Evolutionary conservation across 1,140 invertebrate genomes (phyloP), one percentile per base, ranked within the genome.

Genomic region (Sitodiplosis mosellana): DNA sequence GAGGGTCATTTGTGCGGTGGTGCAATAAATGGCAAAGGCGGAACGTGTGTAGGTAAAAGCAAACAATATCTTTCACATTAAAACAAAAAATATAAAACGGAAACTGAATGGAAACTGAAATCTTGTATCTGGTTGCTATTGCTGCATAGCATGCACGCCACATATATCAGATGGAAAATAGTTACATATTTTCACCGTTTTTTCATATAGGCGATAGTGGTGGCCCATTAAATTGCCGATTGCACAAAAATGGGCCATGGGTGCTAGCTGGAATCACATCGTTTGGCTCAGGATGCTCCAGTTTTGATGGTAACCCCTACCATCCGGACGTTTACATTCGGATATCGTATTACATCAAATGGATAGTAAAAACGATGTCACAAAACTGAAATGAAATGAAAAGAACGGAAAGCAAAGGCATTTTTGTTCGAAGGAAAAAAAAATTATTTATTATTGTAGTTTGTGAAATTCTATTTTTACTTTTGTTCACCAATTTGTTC

Each of bases 1-100:
- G 75, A 77, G n/a, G 84, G 86, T 14, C 87, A 92, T 66, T 64
- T 92, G 6, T 92, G 87, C 59, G 87, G 87, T 33, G 87, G 87
- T 0, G 80, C 83, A 50, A 72, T 80, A 0, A 83, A 88, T 57
- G 86, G 85, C 1, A 82, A 82, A 40, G 81, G 77, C 7, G 86
- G 86, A 44, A 87, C 85, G 44, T 90, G 85, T 62, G 81, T 88
- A 59, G 84, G 85, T 68, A n/a, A n/a, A n/a, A n/a, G n/a, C n/a
- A n/a, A n/a, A n/a, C n/a, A n/a, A n/a, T n/a, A n/a, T n/a, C n/a
- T n/a, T n/a, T n/a, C n/a, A n/a, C n/a, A n/a, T n/a, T n/a, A n/a
- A n/a, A n/a, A n/a, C n/a, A n/a, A n/a, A n/a, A n/a, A n/a, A n/a
- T n/a, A n/a, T n/a, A n/a, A n/a, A n/a, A n/a, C n/a, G n/a, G n/a